These are phyloP conservation scores for Rhopalosiphum padi DNA, from an alignment of 1,140 invertebrate genomes.

Conservation along the genomic window DNA sequence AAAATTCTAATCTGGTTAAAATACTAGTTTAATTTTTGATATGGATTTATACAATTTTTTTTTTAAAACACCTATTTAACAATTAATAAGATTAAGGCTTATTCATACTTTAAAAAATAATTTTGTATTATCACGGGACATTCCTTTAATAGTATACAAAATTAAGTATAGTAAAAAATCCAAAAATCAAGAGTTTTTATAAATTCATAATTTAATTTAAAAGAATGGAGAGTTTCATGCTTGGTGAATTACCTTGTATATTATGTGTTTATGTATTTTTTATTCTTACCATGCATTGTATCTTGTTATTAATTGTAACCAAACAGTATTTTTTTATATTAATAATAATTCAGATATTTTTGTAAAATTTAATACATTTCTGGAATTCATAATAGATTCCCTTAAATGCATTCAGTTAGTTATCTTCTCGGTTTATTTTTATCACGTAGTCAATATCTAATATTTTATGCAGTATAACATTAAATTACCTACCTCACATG, in stretches of 20 bases:
- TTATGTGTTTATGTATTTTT: background rate
- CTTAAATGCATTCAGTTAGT: background rate
- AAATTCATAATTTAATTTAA: background rate
- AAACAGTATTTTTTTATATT: background rate
- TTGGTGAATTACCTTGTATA: background rate
- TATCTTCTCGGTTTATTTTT: background rate
- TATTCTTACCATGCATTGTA: background rate
- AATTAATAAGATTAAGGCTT: background rate
- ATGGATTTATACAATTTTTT: too few species aligned
- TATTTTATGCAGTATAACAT: background rate
- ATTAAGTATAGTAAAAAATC: background rate
- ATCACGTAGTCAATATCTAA: background rate
- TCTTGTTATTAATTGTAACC: constrained; percentile 1
- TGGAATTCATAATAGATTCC: background rate
- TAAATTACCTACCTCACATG: background rate
- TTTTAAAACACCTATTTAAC: background rate
- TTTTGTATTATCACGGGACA: background rate
- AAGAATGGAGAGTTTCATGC: background rate
- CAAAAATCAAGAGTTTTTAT: too few species aligned
- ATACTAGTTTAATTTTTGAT: background rate
- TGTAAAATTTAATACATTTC: background rate
- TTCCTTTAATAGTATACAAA: background rate
- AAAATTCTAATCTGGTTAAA: background rate
- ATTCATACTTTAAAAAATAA: background rate
- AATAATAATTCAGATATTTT: background rate